Base-by-base conservation (phyloP, 1,140 invertebrate species). In the Chionoecetes opilio region DNA sequence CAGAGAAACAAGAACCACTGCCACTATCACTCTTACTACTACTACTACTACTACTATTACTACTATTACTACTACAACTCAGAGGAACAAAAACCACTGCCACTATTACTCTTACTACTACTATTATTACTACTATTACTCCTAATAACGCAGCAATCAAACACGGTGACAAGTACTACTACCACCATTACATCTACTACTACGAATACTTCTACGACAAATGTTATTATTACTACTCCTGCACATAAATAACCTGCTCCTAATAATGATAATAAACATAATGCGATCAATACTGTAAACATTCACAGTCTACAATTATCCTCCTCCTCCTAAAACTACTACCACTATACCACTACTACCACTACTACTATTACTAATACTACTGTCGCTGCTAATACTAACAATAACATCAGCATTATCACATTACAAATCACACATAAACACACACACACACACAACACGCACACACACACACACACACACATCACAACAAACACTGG, bases 401-500 rank as follows among this genome's bases (percentile, higher is more conserved):
- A 75, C 21, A 26, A 75, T 21, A 75, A 75, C 9, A 11, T 14
- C 9, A 75, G 26, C 53, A 21, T 21, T 14, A 6, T 3, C 9
- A 75, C 21, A 75, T 3, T 46, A 9, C 21, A 26, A 46, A 5
- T 14, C 53, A 75, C 53, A 75, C 53, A 75, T 8, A 75, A 17
- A 75, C 63, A 75, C n/a, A 26, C n/a, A n/a, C n/a, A n/a, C 63
- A 75, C 63, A 75, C 63, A 75, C 63, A 75, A 75, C 63, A 75
- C 63, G n/a, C 63, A 75, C 63, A 75, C 21, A 75, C 63, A 75
- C 63, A 75, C 63, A 75, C 63, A 75, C 63, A 75, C 63, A 75
- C 63, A 75, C 63, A 75, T 75, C 63, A 75, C 21, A 75, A 75
- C 63, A 75, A 75, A 75, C 63, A 75, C 26, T 75, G 21, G 63